A percentile compares a stretch with the other conserved stretches of the same genome.
Evolutionary conservation across 2,888 invertebrate species (phyloP).

Genomic region (Quadriops clusia): DNA sequence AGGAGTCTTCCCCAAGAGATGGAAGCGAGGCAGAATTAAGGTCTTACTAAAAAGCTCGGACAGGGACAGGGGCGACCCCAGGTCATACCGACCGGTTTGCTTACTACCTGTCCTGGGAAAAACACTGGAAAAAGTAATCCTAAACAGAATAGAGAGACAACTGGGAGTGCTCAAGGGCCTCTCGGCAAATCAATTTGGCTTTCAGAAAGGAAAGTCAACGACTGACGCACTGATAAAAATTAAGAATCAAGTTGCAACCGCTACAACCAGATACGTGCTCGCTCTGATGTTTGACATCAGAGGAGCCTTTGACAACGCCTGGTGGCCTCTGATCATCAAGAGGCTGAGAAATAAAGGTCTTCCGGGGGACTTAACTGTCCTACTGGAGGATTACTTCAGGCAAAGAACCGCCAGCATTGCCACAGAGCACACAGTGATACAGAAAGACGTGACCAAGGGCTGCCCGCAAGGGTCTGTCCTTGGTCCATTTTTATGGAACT

Average conservation of each 20-base stretch:
- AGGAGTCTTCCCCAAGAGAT: constrained; percentile 7
- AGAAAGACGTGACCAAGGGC: constrained; percentile 5
- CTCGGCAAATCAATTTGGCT: constrained; percentile 8
- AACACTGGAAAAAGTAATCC: constrained; percentile 6
- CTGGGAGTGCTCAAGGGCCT: background rate
- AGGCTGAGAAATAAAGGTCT: constrained; percentile 12
- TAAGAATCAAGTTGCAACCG: background rate
- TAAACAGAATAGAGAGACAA: constrained; percentile 5
- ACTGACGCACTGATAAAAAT: constrained; percentile 9
- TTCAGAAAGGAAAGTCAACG: constrained; percentile 6
- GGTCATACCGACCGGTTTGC: constrained; percentile 8
- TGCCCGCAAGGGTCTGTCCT: constrained; percentile 13
- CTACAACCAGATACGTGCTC: constrained; percentile 7
- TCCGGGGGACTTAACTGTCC: constrained; percentile 11
- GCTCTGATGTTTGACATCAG: constrained; percentile 13
- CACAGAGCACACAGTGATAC: background rate
- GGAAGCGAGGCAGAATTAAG: constrained; percentile 5
- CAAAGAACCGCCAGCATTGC: constrained; percentile 6
- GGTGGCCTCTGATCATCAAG: constrained; percentile 20
- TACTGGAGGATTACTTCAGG: constrained; percentile 4
- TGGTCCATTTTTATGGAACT: constrained; percentile 11
- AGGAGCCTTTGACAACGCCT: constrained; percentile 23
- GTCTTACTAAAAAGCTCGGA: constrained; percentile 8
- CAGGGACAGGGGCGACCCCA: constrained; percentile 2
- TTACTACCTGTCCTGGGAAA: constrained; percentile 10